Evolutionary conservation across 2,797 vertebrate species (phyloP).

Genomic region (Masticophis lateralis): DNA sequence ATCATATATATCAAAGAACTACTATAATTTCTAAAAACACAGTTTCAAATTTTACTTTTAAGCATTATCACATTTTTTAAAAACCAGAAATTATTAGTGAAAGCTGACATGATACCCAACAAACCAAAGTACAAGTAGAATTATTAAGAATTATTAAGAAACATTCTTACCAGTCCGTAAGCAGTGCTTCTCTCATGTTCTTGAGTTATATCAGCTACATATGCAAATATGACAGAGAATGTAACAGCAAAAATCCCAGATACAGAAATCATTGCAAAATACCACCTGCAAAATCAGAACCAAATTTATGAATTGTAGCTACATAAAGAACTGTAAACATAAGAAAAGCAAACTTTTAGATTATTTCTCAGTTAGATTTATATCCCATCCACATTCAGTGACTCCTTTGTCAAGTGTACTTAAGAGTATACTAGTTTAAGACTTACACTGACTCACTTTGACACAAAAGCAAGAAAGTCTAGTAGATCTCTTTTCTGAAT

Average conservation of each 20-base stretch:
- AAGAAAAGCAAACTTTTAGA: not conserved
- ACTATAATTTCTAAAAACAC: not conserved
- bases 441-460: not conserved
- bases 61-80: not conserved
- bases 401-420: not conserved
- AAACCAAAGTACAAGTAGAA: not conserved
- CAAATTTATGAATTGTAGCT: constrained; percentile 17
- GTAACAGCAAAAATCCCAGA: constrained; percentile 95
- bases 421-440: not conserved
- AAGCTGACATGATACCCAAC: not conserved
- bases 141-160: not conserved
- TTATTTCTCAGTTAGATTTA: not conserved
- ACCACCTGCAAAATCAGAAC: constrained; percentile 83
- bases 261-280: constrained; percentile 93
- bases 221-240: constrained; percentile 96
- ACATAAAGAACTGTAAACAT: not conserved
- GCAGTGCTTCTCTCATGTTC: constrained; percentile 88
- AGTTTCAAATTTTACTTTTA: not conserved
- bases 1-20: not conserved
- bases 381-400: not conserved
- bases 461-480: constrained; percentile 16
- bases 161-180: constrained; percentile 85
- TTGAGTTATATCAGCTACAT: constrained; percentile 90
- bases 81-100: not conserved
- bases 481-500: not conserved